These are phyloP conservation scores for Callorhinus ursinus DNA, from an alignment of 2,113 vertebrate genomes.

Conservation along the genomic window DNA sequence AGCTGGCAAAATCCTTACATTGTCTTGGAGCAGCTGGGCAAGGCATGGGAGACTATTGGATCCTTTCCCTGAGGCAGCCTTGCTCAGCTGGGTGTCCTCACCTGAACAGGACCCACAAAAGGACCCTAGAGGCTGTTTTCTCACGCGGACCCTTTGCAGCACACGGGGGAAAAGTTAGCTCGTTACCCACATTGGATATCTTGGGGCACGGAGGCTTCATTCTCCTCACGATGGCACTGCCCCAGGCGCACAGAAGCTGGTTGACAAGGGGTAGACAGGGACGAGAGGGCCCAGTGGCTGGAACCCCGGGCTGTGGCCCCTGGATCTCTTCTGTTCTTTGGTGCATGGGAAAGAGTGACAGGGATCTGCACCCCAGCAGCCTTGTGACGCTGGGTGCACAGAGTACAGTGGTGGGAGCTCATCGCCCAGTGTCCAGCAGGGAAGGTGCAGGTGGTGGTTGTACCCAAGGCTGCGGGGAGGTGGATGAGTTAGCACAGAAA, in stretches of 20 bases:
- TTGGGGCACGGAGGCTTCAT: not conserved
- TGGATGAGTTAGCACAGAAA: too few relatives aligned
- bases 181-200: fast-evolving
- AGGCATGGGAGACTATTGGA: not conserved
- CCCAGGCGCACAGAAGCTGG: not conserved
- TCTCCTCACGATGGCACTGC: not conserved
- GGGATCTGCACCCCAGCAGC: not conserved
- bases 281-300: not conserved
- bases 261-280: not conserved
- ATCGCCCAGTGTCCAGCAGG: not conserved
- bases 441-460: fast-evolving
- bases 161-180: not conserved
- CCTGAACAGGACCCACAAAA: not conserved
- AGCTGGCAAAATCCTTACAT: not conserved
- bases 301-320: not conserved
- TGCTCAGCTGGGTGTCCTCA: not conserved
- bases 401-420: not conserved
- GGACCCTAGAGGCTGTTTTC: not conserved
- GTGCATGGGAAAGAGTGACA: not conserved
- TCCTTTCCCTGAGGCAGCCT: not conserved
- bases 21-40: not conserved
- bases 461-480: not conserved
- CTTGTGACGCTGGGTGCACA: not conserved
- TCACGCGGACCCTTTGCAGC: fast-evolving
- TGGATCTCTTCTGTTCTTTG: not conserved